A percentile compares a stretch with the other conserved stretches of the same genome.
Conservation (phyloP, 2,888 invertebrate genomes). For the Sympetrum striolatum region DNA sequence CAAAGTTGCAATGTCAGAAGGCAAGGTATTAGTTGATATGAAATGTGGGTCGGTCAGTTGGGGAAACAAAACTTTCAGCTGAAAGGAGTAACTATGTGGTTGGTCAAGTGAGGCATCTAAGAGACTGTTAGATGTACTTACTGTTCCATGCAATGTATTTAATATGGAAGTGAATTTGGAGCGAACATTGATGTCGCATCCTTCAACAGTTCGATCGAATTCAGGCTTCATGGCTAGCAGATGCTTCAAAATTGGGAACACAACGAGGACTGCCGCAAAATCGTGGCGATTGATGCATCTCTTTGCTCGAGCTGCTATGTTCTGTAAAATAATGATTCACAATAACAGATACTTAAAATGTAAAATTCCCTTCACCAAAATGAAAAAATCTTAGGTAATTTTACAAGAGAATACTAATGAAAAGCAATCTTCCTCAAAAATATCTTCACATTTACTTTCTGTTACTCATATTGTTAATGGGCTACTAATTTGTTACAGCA, state of each 20-base stretch:
- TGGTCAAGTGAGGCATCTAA: background rate
- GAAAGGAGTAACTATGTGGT: no score
- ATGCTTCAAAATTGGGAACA: conserved; percentile 84
- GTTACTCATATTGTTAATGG: no score
- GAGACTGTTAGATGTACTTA: no score
- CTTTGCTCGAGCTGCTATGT: conserved; percentile 76
- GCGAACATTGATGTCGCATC: conserved; percentile 72
- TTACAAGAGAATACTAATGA: background rate
- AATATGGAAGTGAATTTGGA: conserved; percentile 77
- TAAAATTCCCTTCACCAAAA: conserved; percentile 12
- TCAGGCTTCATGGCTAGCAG: conserved; percentile 78
- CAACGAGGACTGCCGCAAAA: conserved; percentile 78
- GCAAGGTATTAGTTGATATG: no score
- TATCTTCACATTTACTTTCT: no score
- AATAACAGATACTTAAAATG: conserved; percentile 26
- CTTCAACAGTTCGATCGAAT: conserved; percentile 78
- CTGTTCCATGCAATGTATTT: conserved; percentile 76
- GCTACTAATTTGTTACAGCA: no score
- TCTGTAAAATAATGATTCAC: conserved; percentile 59
- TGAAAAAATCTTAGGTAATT: background rate
- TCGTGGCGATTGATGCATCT: conserved; percentile 75
- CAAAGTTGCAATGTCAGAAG: no score
- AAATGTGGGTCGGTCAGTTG: no score
- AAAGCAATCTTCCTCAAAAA: background rate
- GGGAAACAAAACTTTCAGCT: no score